Base-by-base conservation (phyloP, 1,140 invertebrate genomes). In the Phthorimaea operculella region DNA sequence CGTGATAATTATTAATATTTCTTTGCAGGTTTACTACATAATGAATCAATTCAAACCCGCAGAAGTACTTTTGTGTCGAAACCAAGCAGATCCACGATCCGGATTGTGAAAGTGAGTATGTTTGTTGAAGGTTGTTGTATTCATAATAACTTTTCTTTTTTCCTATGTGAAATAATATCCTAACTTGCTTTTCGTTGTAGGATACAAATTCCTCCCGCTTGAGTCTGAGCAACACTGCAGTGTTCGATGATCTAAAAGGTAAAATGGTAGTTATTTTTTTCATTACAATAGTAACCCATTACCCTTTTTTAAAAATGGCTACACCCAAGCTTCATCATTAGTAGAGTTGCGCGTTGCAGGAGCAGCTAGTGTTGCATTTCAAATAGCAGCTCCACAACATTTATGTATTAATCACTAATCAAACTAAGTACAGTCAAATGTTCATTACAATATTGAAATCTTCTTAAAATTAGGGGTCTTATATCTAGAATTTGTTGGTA, bases 21-120 rank as follows among this genome's bases (percentile, higher is more conserved):
- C 15, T 36, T 76, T 72, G 33, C 68, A 83, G 80, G 68, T 77
- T 72, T 73, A 70, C 68, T 74, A 73, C 69, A 76, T 62, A 82
- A 82, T 83, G 80, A 79, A 66, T 76, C 79, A 67, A 66, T 74
- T 66, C 70, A 67, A 65, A 80, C 63, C 63, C 72, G 72, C 51
- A 75, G 74, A 72, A 79, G 74, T 70, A 79, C 71, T 15, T 73
- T 80, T 68, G 60, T 79, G n/a, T 76, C 71, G 50, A 82, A 79
- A 59, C 76, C 77, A 34, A 64, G 63, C 60, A 74, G 76, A 57
- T 66, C 77, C 50, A 76, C 76, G 54, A 76, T 82, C 53, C 73
- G 64, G 60, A 68, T 82, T 66, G 49, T 77, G 57, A 80, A 72
- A 64, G 76, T 81, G 58, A 66, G 70, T 64, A 56, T 51, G 36